A percentile compares a stretch with the other conserved stretches of the same genome.
These are phyloP conservation scores for Heliconius hermathena DNA, from an alignment of 1,140 invertebrate species.

Conservation along the genomic window DNA sequence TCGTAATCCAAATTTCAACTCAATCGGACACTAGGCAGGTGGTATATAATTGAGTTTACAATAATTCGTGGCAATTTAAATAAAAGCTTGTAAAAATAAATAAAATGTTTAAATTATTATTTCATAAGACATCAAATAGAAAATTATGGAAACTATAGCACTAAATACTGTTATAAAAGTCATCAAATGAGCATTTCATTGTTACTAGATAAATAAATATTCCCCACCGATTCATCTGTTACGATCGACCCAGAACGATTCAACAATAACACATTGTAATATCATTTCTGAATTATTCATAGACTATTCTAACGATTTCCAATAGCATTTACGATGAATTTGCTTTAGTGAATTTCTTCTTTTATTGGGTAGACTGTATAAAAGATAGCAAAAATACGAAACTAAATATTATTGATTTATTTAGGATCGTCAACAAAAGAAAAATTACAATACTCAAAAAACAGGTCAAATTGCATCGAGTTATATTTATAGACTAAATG, in stretches of 20 bases:
- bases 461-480: too few relatives aligned
- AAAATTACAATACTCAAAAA: too few relatives aligned
- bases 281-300: conserved; percentile 13
- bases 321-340: conserved; percentile 6
- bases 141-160: not conserved
- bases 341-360: not conserved
- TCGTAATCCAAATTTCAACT: too few relatives aligned
- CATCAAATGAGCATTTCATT: conserved; percentile 11
- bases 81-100: too few relatives aligned
- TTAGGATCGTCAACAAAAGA: too few relatives aligned
- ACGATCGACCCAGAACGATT: conserved; percentile 4
- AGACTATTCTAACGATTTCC: conserved; percentile 5
- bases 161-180: not conserved
- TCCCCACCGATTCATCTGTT: not conserved
- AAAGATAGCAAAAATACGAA: not conserved
- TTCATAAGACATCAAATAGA: not conserved
- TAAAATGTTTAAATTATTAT: too few relatives aligned
- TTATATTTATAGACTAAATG: too few relatives aligned
- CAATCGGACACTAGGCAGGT: too few relatives aligned
- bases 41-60: too few relatives aligned
- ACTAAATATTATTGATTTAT: too few relatives aligned
- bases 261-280: conserved; percentile 11
- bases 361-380: not conserved
- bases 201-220: not conserved
- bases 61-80: too few relatives aligned